Evolutionary conservation across 2,888 invertebrate genomes (phyloP), one percentile per base, ranked within the genome.

Genomic region (Diarsia dahlii): DNA sequence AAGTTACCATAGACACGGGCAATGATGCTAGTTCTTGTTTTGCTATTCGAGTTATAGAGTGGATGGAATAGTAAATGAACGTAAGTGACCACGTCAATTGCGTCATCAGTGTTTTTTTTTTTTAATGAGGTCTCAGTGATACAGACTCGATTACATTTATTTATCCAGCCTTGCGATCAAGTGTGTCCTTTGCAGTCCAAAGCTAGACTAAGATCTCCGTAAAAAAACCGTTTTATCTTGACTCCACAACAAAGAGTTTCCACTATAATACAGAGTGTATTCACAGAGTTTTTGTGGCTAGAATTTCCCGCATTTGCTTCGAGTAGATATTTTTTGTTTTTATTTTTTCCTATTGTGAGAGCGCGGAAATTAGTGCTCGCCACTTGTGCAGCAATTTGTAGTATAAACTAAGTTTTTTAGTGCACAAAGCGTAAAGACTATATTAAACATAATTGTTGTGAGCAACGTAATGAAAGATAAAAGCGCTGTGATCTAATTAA

Each of bases 351-450:
- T 68, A 71, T 79, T 80, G 80, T 84, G 66, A 45, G 70, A 54
- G 58, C 67, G 67, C 63, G 67, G 67, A 84, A 80, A 80, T 80
- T 84, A 84, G 80, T 80, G 67, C 46, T 84, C 84, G 34, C 84
- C 63, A 79, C 84, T 80, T 80, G 72, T 71, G 84, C 64, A 64
- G 80, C 80, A 78, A 68, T 84, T 84, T 67, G 84, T 67, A 54
- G 67, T 45, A 48, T 79, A 64, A 79, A 79, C 80, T 79, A 18
- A 28, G 65, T 83, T 84, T 84, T 78, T 64, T 84, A 67, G 58
- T 68, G 67, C 60, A 84, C 62, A 52, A 58, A 72, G 62, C 80
- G 56, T 65, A 56, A 83, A 78, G n/a, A 63, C 20, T 71, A 50
- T 67, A 70, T 78, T 78, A 83, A 78, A 82, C 50, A 46, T 54